A percentile compares a stretch with the other conserved stretches of the same genome.
phyloP scores from a whole-genome alignment of 2,113 vertebrate genomes.

The Hiodon alosoides region DNA sequence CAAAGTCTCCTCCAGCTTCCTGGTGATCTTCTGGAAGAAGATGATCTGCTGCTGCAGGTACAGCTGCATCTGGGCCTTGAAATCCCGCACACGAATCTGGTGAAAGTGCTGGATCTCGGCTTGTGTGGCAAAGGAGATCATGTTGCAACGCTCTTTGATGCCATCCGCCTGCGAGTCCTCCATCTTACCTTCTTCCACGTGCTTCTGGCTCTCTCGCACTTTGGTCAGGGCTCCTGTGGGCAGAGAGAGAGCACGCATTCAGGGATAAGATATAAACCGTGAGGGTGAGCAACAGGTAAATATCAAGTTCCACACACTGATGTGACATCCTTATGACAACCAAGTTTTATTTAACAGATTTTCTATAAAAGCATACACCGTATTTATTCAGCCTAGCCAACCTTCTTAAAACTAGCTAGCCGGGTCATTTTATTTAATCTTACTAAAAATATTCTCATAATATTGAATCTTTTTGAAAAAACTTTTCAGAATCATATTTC shows the following conservation, averaged over 20 bases:
- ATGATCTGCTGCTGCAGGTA: constrained; percentile 90
- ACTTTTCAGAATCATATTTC: no score
- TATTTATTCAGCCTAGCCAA: no score
- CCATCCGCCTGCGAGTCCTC: constrained; percentile 68
- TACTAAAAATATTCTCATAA: no score
- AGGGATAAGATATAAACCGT: not conserved
- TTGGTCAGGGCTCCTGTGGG: constrained; percentile 87
- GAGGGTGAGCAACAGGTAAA: constrained; percentile 1
- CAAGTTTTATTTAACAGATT: no score
- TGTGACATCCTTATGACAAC: no score
- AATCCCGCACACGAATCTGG: constrained; percentile 88
- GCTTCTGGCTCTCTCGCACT: constrained; percentile 86
- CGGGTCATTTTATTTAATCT: no score
- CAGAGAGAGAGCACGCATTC: not conserved
- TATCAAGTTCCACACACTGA: not conserved
- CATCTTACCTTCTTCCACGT: constrained; percentile 81
- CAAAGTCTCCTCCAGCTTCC: constrained; percentile 88
- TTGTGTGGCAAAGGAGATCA: constrained; percentile 91
- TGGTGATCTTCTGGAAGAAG: constrained; percentile 95
- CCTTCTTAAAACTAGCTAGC: no score
- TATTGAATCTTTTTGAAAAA: no score
- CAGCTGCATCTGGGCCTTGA: constrained; percentile 93
- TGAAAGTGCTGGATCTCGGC: constrained; percentile 98
- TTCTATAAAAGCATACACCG: no score
- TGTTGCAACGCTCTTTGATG: constrained; percentile 91